Percentiles rank a stretch among this genome's conserved stretches.
phyloP scores from a whole-genome alignment of 2,888 invertebrate genomes.

The Noctua comes region DNA sequence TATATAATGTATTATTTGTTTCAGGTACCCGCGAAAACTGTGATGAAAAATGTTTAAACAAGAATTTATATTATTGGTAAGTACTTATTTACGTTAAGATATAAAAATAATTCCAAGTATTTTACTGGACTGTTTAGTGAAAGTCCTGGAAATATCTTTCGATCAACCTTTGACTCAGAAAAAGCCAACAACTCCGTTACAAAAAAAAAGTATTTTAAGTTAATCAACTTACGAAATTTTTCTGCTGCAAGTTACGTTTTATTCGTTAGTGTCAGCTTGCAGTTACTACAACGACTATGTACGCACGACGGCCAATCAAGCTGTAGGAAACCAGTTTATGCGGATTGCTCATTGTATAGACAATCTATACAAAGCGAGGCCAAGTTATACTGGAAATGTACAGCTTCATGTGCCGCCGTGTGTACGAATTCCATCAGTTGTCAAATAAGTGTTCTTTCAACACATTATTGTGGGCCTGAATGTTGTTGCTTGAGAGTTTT shows the following conservation, averaged over 20 bases:
- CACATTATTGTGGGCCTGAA: background rate
- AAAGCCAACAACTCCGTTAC: too few species aligned
- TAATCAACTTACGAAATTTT: slow-evolving; percentile 13
- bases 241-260: background rate
- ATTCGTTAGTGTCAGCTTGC: background rate
- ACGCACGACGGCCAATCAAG: too few species aligned
- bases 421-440: background rate
- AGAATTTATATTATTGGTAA: slow-evolving; percentile 84
- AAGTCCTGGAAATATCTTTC: too few species aligned
- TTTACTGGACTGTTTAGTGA: too few species aligned
- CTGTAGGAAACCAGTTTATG: too few species aligned
- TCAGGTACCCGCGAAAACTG: slow-evolving; percentile 73
- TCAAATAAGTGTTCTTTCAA: background rate
- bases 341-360: too few species aligned
- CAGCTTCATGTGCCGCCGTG: too few species aligned
- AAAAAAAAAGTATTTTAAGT: background rate
- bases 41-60: slow-evolving; percentile 88
- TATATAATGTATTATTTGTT: slow-evolving; percentile 62
- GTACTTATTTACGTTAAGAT: slow-evolving; percentile 56
- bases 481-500: background rate
- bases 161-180: too few species aligned
- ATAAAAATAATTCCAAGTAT: background rate
- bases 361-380: too few species aligned
- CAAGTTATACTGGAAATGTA: too few species aligned
- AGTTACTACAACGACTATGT: background rate